These are phyloP conservation scores for Hetaerina americana DNA, from an alignment of 1,140 invertebrate species.

Conservation along the genomic window DNA sequence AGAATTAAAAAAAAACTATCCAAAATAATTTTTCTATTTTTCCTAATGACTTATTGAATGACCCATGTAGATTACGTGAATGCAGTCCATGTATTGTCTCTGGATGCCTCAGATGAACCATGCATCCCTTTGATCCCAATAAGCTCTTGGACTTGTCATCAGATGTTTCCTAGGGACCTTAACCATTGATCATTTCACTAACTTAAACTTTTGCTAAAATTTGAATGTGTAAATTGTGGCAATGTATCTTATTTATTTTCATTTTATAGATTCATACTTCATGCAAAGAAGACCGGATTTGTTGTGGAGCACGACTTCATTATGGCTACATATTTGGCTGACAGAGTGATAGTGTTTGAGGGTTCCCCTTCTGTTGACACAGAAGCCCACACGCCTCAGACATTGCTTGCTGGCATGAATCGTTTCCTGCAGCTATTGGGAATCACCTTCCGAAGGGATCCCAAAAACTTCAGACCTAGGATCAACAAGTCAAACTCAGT, in stretches of 20 bases:
- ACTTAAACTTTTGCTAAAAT: no score
- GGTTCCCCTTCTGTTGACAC: constrained; percentile 81
- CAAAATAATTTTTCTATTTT: no score
- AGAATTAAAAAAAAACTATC: no score
- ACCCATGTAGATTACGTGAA: no score
- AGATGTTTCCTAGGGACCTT: no score
- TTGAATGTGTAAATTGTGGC: no score
- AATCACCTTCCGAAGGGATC: constrained; percentile 97
- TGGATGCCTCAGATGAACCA: no score
- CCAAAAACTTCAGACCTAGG: constrained; percentile 94
- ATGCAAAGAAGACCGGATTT: constrained; percentile 98
- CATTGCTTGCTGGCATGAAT: constrained; percentile 95
- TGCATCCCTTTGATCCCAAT: no score
- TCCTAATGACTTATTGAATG: no score
- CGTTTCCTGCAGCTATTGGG: constrained; percentile 90
- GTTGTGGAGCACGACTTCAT: constrained; percentile 99
- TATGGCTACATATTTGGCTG: constrained; percentile 98
- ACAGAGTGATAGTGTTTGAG: constrained; percentile 97
- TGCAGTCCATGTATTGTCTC: no score
- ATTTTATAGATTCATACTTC: constrained; percentile 80
- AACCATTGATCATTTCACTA: no score
- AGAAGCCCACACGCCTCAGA: constrained; percentile 83
- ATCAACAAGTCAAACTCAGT: constrained; percentile 97
- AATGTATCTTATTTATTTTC: constrained; percentile 10
- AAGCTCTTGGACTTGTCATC: no score